Evolutionary conservation across 2,888 invertebrate genomes (phyloP).

Genomic region (Drosophila differens): DNA sequence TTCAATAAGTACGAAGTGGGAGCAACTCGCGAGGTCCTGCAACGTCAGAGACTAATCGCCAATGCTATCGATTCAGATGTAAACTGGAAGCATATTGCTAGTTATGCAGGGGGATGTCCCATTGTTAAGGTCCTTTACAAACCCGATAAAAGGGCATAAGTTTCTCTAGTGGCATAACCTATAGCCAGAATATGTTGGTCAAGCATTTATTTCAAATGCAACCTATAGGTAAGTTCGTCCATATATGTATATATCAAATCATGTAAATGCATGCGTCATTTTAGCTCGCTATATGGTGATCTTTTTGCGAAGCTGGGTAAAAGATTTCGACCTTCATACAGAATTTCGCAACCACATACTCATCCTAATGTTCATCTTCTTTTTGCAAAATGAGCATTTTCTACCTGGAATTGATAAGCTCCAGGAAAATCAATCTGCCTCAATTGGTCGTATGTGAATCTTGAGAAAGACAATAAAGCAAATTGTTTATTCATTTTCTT

Average conservation of each 20-base stretch:
- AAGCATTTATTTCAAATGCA: slow-evolving; percentile 37
- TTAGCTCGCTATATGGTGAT: slow-evolving; percentile 45
- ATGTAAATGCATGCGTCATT: background rate
- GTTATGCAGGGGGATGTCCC: background rate
- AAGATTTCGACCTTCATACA: rapidly evolving
- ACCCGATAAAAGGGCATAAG: background rate
- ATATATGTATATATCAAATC: too few relatives aligned
- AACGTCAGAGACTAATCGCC: background rate
- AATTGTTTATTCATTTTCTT: background rate
- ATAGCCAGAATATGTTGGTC: slow-evolving; percentile 33
- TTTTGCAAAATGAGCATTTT: slow-evolving; percentile 18
- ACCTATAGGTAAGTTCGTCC: slow-evolving; percentile 27
- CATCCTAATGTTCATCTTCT: slow-evolving; percentile 38
- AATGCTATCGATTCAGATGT: background rate
- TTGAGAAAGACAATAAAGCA: background rate
- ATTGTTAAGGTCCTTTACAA: slow-evolving; percentile 9
- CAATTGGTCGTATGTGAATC: slow-evolving; percentile 21
- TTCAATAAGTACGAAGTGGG: background rate
- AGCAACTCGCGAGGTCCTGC: rapidly evolving
- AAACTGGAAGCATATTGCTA: background rate
- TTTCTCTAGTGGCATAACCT: background rate
- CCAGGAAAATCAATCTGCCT: background rate
- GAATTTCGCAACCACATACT: slow-evolving; percentile 33
- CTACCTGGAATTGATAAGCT: slow-evolving; percentile 27
- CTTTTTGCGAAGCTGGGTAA: slow-evolving; percentile 22